Base-by-base conservation (phyloP, 2,797 vertebrate species). In the Tiaroga cobitis region DNA sequence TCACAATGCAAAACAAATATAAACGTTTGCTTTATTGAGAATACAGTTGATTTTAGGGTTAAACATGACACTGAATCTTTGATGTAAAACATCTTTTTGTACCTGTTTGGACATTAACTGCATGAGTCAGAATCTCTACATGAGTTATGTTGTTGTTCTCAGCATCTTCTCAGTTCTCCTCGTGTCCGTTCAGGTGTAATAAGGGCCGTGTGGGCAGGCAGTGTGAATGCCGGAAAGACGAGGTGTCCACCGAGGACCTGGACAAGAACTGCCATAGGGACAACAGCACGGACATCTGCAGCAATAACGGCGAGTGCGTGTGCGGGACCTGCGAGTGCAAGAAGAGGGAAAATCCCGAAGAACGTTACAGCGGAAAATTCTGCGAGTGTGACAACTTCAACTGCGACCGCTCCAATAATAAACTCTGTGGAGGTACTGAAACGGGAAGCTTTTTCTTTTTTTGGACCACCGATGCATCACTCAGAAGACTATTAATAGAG, bases 321-420 rank as follows among this genome's bases (percentile, higher is more conserved):
- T 99, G 98, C 15, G 98, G 98, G 15, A 97, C 97, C n/a, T 99
- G 98, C 0, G 97, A 99, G 3, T 99, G 98, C 91, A 97, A 96
- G 92, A 99, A 97, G 89, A 95, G 97, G 43, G 97, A 97, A 8
- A 98, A 97, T 82, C 95, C 96, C 0, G 95, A 96, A 7, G 98
- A 99, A 92, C 92, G 97, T 67, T 98, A 98, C 93, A 98, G 96
- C 3, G 97, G 98, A 46, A 96, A 97, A 90, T 98, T 94, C 90
- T 99, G 98, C 76, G 97, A 99, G 90, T 99, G 98, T 19, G 98
- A 99, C 94, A 99, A 99, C 93, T 99, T 99, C 95, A 99, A 98
- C 94, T 99, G 98, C 19, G 98, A 99, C 90, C 95, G 98, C 81
- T 98, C 96, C 73, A 96, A 96, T 91, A 99, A 97, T 91, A 95